A percentile compares a stretch with the other conserved stretches of the same genome.
These are phyloP conservation scores for Actenoides hombroni DNA, from an alignment of 2,113 vertebrate genomes.

Conservation along the genomic window DNA sequence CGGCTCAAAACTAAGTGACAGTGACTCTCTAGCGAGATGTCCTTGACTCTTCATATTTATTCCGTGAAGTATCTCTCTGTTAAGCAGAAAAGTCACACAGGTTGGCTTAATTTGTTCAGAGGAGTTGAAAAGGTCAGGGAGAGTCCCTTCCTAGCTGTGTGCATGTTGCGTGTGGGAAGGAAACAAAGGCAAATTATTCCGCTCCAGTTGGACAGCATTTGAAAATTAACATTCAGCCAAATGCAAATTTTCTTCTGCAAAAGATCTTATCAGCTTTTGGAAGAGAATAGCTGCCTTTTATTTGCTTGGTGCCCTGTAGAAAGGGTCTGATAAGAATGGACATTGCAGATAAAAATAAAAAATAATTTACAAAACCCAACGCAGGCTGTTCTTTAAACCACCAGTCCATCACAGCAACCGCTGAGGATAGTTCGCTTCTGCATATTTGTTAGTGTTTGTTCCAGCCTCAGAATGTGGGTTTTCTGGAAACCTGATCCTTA, in stretches of 20 bases:
- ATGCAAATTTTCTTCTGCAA: background rate
- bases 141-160: background rate
- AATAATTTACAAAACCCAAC: no score
- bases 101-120: background rate
- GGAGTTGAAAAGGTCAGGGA: background rate
- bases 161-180: background rate
- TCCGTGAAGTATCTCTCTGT: background rate
- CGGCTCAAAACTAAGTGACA: background rate
- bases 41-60: background rate
- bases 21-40: no score
- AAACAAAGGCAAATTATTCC: background rate
- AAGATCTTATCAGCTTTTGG: background rate
- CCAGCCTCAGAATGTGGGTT: background rate
- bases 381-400: background rate
- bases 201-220: background rate
- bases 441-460: background rate
- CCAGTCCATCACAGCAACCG: background rate
- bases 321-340: background rate
- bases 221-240: background rate
- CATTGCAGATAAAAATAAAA: background rate
- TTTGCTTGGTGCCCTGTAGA: background rate
- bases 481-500: background rate
- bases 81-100: background rate
- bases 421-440: background rate
- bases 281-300: background rate